These are phyloP conservation scores for Rhombomys opimus DNA, from an alignment of 2,113 vertebrate genomes.

Conservation along the genomic window DNA sequence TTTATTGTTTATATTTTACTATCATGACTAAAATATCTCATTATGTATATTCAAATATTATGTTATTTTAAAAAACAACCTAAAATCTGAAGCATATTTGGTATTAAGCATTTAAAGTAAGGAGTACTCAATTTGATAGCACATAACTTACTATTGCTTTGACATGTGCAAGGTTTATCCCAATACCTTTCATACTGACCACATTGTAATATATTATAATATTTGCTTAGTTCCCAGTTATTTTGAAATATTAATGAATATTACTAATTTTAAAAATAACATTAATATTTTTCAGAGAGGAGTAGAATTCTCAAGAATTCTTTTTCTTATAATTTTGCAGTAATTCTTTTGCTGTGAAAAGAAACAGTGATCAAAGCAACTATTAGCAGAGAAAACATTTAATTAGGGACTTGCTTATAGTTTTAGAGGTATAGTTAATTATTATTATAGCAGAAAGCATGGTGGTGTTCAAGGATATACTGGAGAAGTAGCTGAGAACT, in stretches of 20 bases:
- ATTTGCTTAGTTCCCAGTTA: neutral
- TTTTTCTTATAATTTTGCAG: neutral
- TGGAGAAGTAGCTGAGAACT: neutral
- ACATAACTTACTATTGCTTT: neutral
- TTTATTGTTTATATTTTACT: neutral
- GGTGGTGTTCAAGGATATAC: neutral
- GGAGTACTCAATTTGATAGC: neutral
- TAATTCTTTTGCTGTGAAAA: neutral
- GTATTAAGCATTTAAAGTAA: neutral
- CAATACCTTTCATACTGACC: neutral
- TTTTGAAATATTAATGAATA: slow-evolving; percentile 26
- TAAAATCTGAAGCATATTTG: neutral
- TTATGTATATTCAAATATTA: neutral
- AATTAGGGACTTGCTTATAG: neutral
- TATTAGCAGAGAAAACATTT: neutral
- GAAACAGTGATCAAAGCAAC: neutral
- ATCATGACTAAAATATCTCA: neutral
- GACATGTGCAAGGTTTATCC: neutral
- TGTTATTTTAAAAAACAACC: neutral
- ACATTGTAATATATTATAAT: neutral
- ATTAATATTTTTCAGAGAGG: neutral
- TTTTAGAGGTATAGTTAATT: neutral
- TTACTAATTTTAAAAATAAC: neutral
- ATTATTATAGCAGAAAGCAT: neutral
- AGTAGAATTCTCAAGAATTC: neutral